Conservation (phyloP, 2,113 vertebrate species). For the Maccullochella peelii region DNA sequence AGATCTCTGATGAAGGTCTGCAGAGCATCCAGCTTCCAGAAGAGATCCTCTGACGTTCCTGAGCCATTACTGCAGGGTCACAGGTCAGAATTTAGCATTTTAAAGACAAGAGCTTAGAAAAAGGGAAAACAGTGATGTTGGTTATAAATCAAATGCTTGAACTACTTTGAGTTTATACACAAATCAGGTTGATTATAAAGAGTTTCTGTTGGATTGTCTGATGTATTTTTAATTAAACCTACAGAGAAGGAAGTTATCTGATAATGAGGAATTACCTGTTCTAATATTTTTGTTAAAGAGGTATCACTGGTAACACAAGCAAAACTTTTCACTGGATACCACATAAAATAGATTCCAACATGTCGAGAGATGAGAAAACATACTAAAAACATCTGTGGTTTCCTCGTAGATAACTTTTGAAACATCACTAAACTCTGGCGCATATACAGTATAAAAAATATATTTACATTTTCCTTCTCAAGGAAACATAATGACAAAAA, state of each 20-base stretch:
- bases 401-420: too few species aligned
- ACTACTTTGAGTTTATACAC: background rate
- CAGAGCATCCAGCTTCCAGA: constrained; percentile 98
- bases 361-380: too few species aligned
- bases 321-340: background rate
- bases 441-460: too few species aligned
- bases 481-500: too few species aligned
- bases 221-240: background rate
- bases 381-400: too few species aligned
- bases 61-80: constrained; percentile 92
- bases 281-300: background rate
- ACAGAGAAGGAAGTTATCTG: background rate
- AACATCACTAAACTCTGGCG: too few species aligned
- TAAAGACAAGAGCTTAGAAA: constrained; percentile 3
- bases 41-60: constrained; percentile 97
- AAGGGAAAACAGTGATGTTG: background rate
- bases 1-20: constrained; percentile 98
- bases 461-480: too few species aligned
- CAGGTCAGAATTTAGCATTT: background rate
- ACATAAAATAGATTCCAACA: too few species aligned
- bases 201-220: background rate
- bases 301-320: background rate
- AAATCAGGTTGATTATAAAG: background rate
- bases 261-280: background rate
- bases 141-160: background rate